Evolutionary conservation across 2,113 vertebrate species (phyloP).

Genomic region (Solea senegalensis): DNA sequence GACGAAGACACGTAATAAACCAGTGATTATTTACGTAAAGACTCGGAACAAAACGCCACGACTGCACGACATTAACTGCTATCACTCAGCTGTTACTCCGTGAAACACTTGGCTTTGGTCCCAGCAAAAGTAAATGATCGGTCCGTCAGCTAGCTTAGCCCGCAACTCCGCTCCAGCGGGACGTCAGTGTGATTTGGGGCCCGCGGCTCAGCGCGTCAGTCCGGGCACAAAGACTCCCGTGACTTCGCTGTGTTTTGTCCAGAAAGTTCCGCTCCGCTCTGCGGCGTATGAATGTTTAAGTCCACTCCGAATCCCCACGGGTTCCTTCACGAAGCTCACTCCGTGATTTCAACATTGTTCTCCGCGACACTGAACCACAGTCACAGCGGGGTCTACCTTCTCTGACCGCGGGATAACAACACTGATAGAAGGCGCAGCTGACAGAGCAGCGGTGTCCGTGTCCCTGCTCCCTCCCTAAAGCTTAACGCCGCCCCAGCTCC

Average conservation of each 20-base stretch:
- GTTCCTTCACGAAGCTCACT: conserved; percentile 30
- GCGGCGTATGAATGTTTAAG: not conserved
- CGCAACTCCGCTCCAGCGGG: conserved; percentile 33
- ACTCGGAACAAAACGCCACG: too few relatives aligned
- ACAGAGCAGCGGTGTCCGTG: conserved; percentile 35
- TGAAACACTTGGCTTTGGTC: not conserved
- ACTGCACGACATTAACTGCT: too few relatives aligned
- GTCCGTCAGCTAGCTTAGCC: conserved; percentile 15
- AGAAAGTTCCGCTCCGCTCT: not conserved
- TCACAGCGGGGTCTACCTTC: not conserved
- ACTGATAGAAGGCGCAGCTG: conserved; percentile 32
- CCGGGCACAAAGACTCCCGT: conserved; percentile 50
- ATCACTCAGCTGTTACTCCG: too few relatives aligned
- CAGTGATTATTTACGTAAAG: not conserved
- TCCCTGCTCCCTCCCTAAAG: conserved; percentile 13
- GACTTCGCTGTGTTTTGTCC: conserved; percentile 40
- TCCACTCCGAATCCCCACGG: conserved; percentile 42
- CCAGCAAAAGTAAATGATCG: conserved; percentile 30
- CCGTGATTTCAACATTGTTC: conserved; percentile 40
- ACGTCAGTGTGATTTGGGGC: conserved; percentile 54
- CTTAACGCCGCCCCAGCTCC: not conserved
- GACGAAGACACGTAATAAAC: not conserved
- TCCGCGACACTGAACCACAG: conserved; percentile 43
- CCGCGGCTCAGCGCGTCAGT: conserved; percentile 46
- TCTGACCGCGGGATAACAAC: conserved; percentile 1